Percentiles rank a stretch among this genome's conserved stretches.
These are phyloP conservation scores for Telenomus remus DNA, from an alignment of 1,140 invertebrate genomes.

Conservation along the genomic window DNA sequence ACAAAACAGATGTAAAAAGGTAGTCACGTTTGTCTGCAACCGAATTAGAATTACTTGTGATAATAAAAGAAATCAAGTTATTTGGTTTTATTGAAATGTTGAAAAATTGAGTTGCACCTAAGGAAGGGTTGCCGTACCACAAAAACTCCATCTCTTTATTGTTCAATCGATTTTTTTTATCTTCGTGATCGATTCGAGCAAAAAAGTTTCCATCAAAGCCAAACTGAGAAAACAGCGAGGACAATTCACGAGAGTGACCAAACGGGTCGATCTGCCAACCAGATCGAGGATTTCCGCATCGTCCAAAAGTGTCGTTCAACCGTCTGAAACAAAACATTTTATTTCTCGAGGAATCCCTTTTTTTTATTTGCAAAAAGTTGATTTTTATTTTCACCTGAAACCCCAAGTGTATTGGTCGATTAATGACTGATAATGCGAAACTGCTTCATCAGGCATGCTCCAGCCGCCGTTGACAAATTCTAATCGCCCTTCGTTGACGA, in stretches of 20 bases:
- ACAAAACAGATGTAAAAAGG: conserved; percentile 82
- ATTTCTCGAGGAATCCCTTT: no score
- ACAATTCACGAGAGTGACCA: conserved; percentile 91
- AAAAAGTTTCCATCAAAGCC: conserved; percentile 92
- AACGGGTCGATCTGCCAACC: conserved; percentile 97
- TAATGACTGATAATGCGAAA: conserved; percentile 92
- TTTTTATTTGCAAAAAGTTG: neutral
- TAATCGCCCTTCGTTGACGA: conserved; percentile 85
- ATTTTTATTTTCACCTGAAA: conserved; percentile 64
- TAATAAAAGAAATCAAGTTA: no score
- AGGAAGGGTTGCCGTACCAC: conserved; percentile 85
- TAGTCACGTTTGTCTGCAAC: conserved; percentile 66
- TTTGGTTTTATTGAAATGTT: no score
- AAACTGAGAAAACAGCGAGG: conserved; percentile 87
- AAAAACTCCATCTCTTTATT: conserved; percentile 87
- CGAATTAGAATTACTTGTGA: neutral
- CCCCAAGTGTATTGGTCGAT: conserved; percentile 94
- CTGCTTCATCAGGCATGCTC: conserved; percentile 97
- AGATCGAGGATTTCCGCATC: conserved; percentile 85
- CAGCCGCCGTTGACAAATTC: conserved; percentile 92
- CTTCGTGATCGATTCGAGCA: conserved; percentile 90
- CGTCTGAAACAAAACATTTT: conserved; percentile 67
- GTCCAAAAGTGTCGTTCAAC: conserved; percentile 88
- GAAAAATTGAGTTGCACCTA: conserved; percentile 70
- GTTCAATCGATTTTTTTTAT: conserved; percentile 80